These are phyloP conservation scores for Triplophysa rosa DNA, from an alignment of 2,113 vertebrate genomes.

Conservation along the genomic window DNA sequence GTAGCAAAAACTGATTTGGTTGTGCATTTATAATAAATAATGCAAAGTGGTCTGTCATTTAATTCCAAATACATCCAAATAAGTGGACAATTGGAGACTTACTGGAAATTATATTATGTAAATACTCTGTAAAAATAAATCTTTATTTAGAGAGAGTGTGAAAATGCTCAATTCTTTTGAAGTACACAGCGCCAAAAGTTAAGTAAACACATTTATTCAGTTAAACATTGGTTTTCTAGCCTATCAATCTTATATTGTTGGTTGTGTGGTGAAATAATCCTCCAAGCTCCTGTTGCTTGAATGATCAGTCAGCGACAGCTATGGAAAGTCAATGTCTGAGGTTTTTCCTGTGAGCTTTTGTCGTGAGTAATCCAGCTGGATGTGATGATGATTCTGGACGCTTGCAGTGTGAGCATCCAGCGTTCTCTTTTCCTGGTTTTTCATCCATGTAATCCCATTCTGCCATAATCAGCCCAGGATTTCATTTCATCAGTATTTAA, in stretches of 20 bases:
- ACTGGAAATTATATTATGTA: too few relatives aligned
- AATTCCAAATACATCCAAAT: too few relatives aligned
- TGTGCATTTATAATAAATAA: too few relatives aligned
- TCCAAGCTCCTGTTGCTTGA: not conserved
- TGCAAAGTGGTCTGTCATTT: too few relatives aligned
- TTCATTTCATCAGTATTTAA: slow-evolving; percentile 35
- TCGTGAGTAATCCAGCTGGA: slow-evolving; percentile 1
- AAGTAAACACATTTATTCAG: not conserved
- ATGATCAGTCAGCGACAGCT: not conserved
- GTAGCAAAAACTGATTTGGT: too few relatives aligned
- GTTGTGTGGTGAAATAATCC: not conserved
- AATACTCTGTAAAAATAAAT: not conserved
- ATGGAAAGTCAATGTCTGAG: not conserved
- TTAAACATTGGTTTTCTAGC: not conserved
- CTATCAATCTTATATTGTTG: not conserved
- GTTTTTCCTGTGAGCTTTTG: slow-evolving; percentile 7
- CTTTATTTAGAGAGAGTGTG: too few relatives aligned
- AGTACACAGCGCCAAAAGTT: not conserved
- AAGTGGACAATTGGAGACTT: too few relatives aligned
- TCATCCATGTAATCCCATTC: slow-evolving; percentile 37
- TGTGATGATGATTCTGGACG: not conserved
- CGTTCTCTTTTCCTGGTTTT: slow-evolving; percentile 6
- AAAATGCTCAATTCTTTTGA: too few relatives aligned
- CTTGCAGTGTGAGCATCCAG: not conserved
- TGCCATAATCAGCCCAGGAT: slow-evolving; percentile 32